A percentile compares a stretch with the other conserved stretches of the same genome.
Evolutionary conservation across 2,888 invertebrate species (phyloP).

Genomic region (Uloborus plumipes): DNA sequence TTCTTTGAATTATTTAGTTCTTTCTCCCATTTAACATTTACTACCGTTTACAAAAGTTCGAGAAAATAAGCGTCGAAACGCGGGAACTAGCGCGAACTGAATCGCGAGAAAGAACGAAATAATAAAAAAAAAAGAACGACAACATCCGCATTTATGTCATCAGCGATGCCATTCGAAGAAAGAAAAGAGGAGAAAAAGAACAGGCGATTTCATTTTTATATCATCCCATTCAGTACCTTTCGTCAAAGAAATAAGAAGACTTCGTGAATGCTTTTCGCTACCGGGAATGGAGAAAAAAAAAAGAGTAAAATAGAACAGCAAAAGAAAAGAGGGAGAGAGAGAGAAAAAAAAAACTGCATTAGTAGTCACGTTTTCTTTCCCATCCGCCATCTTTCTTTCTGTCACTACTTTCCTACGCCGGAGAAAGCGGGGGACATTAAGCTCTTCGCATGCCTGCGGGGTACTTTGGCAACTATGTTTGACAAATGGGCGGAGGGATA

Average conservation of each 20-base stretch:
- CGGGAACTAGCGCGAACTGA: too few species aligned
- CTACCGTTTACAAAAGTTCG: too few species aligned
- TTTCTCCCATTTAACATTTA: too few species aligned
- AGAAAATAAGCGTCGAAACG: too few species aligned
- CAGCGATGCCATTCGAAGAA: too few species aligned
- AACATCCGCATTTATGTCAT: too few species aligned
- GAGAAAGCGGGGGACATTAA: constrained; percentile 35
- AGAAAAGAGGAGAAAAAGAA: too few species aligned
- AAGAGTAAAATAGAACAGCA: background rate
- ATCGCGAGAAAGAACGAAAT: too few species aligned
- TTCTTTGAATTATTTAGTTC: too few species aligned
- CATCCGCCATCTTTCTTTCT: background rate
- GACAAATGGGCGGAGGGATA: constrained; percentile 44
- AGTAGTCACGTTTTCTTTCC: background rate
- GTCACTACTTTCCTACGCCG: constrained; percentile 16
- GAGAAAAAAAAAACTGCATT: constrained; percentile 6
- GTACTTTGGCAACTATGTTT: constrained; percentile 42
- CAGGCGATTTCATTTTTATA: too few species aligned
- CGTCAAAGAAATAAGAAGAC: background rate
- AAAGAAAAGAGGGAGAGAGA: background rate
- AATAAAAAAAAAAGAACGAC: too few species aligned
- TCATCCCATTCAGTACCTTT: too few species aligned
- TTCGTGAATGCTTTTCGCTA: background rate
- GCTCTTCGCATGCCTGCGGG: constrained; percentile 10
- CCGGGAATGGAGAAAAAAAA: background rate